Conservation (phyloP, 2,113 vertebrate species). For the Etia nguti region DNA sequence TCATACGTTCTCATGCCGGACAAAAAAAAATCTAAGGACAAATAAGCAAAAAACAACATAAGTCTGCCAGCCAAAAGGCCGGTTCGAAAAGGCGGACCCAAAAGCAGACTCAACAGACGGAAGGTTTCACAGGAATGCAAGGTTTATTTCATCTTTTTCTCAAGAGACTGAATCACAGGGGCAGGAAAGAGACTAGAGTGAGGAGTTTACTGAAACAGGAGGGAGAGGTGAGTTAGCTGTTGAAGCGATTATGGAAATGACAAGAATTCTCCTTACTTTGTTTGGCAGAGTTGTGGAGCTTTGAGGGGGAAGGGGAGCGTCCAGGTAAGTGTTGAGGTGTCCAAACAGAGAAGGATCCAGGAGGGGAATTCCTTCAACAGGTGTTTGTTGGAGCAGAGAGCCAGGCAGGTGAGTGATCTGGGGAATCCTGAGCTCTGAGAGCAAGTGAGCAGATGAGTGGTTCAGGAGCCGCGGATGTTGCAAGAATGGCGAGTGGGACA, state of each 20-base stretch:
- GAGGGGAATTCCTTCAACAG: background rate
- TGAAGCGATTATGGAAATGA: background rate
- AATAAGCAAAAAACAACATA: background rate
- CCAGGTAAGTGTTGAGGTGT: background rate
- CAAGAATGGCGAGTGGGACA: background rate
- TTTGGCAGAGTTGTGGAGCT: background rate
- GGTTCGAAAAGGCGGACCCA: background rate
- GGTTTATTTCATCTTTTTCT: background rate
- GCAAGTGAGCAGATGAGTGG: background rate
- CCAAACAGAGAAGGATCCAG: background rate
- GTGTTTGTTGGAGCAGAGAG: background rate
- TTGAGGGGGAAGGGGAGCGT: background rate
- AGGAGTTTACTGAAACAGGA: background rate
- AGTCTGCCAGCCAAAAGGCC: background rate
- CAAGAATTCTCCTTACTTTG: background rate
- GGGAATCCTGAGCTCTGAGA: background rate
- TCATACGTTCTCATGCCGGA: background rate
- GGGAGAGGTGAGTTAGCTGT: background rate
- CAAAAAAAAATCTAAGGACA: background rate
- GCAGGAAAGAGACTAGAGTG: background rate
- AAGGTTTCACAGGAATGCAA: background rate
- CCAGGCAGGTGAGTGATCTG: background rate
- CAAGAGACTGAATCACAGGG: background rate
- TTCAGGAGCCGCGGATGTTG: background rate
- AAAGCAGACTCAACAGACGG: background rate